phyloP scores from a whole-genome alignment of 2,888 invertebrate species.

The Phrixothrix hirtus region DNA sequence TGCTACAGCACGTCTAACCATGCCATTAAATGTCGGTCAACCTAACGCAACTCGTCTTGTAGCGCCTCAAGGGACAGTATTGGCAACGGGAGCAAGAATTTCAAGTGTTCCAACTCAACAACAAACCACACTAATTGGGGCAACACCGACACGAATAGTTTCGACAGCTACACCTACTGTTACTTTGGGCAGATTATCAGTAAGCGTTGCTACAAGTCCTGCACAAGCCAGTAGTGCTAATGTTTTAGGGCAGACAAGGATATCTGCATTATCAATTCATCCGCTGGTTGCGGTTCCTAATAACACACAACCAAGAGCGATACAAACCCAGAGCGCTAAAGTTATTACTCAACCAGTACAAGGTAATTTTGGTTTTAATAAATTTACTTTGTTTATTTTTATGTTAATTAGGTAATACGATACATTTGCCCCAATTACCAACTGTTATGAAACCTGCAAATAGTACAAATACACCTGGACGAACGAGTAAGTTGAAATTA shows the following conservation, averaged over 20 bases:
- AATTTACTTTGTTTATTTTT: not conserved
- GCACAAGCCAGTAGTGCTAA: slow-evolving; percentile 39
- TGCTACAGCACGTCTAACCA: slow-evolving; percentile 48
- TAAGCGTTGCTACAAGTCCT: slow-evolving; percentile 43
- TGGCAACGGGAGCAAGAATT: slow-evolving; percentile 49
- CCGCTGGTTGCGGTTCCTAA: slow-evolving; percentile 50
- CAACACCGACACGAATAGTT: slow-evolving; percentile 43
- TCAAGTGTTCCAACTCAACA: slow-evolving; percentile 45
- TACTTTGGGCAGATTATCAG: slow-evolving; percentile 45
- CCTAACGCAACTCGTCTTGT: slow-evolving; percentile 44
- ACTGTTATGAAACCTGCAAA: slow-evolving; percentile 46
- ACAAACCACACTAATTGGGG: slow-evolving; percentile 40
- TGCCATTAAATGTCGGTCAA: slow-evolving; percentile 48
- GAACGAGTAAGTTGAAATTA: slow-evolving; percentile 55
- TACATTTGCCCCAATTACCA: slow-evolving; percentile 52
- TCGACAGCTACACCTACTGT: slow-evolving; percentile 46
- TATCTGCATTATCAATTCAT: slow-evolving; percentile 50
- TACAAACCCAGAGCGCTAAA: slow-evolving; percentile 50
- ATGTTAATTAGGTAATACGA: slow-evolving; percentile 44
- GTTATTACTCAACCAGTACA: slow-evolving; percentile 54
- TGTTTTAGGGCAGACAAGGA: slow-evolving; percentile 46
- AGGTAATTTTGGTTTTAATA: slow-evolving; percentile 42
- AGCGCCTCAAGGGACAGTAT: slow-evolving; percentile 48
- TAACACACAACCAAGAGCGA: slow-evolving; percentile 42
- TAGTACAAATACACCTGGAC: slow-evolving; percentile 40